Evolutionary conservation across 2,888 invertebrate genomes (phyloP), one percentile per base, ranked within the genome.

Genomic region (Erannis defoliaria): DNA sequence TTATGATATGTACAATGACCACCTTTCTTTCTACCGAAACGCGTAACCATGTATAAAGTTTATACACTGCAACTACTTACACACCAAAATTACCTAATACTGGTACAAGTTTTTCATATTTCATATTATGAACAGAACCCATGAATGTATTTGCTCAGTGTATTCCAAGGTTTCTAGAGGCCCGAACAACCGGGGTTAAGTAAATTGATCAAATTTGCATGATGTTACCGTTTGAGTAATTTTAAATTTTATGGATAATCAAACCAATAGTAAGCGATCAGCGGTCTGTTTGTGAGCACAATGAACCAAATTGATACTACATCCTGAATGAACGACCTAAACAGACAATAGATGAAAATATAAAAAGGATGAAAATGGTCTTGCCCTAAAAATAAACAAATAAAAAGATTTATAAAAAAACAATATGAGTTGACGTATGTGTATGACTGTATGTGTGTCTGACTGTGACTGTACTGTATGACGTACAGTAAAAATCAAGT

Each of bases 221-320:
- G 84, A 82, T 83, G 78, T 84, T 81, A 77, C 81, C 81, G 75
- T 82, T 81, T 77, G 71, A 71, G 81, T 82, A 78, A 86, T 86
- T 87, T 84, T 50, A 60, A 81, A 84, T 86, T 85, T 85, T 86
- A 86, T 83, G 82, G 83, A 74, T 76, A 75, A 84, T 86, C 70
- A 81, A 74, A 73, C 67, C 23, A 51, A 75, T 73, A 61, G 50
- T 49, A 70, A 77, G 66, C 72, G 73, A 70, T 58, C 64, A 26
- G 68, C 72, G 68, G 64, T 68, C 62, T 73, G 60, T 63, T 75
- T 70, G 66, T 66, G 55, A 67, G 67, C 31, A 19, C 62, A 70
- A 71, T 70, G 67, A 72, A 70, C 64, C 55, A 67, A 72, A 76
- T 72, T 68, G 68, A 70, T 63, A 53, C 63, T 69, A 21, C 45